Base-by-base conservation (phyloP, 2,888 invertebrate genomes). In the Leptinotarsa tumamoca region DNA sequence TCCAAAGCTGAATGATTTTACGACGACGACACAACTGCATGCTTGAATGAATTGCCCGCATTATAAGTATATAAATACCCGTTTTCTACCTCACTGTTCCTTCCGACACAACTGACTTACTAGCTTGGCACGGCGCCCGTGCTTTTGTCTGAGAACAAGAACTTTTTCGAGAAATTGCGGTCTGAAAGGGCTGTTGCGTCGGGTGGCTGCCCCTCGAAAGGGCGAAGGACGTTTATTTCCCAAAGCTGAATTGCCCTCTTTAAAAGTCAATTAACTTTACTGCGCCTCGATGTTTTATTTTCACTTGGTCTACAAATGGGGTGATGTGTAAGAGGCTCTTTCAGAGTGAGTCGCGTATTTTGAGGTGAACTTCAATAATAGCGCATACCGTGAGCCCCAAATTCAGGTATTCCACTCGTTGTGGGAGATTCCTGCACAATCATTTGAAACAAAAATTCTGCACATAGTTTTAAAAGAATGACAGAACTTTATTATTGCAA, bases 221-320 rank as follows among this genome's bases (percentile, higher is more conserved):
- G 56, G 63, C 63, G 21, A 51, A 74, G 74, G 67, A 73, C 75
- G 71, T 56, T 66, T 63, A 77, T 71, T 77, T 80, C 76, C 77
- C 74, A 43, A 73, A 63, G 71, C 74, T 54, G 73, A 78, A 78
- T 78, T 78, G 78, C 77, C 68, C 78, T 76, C 75, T 77, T 80
- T 78, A 80, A 80, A 80, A 80, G 78, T 74, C 80, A 78, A 80
- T 80, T 80, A 80, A 77, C 74, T 77, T 72, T 58, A 71, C 56
- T 56, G 70, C 63, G 72, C 70, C 66, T 52, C 51, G 49, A 23
- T 67, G 68, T 72, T 75, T 67, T 69, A 72, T 67, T 71, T 75
- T 70, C 43, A 18, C 69, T 69, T 56, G 33, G 14, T 33, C 54
- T 54, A 23, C 23, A 27, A 68, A 27, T 49, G 33, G 54, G 18